A percentile compares a stretch with the other conserved stretches of the same genome.
Conservation (phyloP, 2,888 invertebrate genomes). For the Saturnia japonica region DNA sequence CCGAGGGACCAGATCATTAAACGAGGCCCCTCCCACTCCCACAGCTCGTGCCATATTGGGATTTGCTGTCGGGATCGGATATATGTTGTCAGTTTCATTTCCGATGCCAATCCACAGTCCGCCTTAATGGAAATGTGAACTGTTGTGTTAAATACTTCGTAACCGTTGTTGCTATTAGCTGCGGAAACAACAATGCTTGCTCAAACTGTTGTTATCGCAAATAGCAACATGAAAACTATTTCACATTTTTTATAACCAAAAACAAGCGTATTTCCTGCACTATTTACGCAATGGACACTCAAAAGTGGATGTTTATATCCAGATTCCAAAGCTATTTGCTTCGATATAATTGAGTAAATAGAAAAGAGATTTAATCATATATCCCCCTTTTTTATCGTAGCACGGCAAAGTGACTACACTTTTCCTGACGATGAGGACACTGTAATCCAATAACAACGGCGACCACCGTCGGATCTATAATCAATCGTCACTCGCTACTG, state of each 20-base stretch:
- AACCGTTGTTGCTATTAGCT: background rate
- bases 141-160: slow-evolving; percentile 3
- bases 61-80: slow-evolving; percentile 29
- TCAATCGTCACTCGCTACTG: too few relatives aligned
- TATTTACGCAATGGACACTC: background rate
- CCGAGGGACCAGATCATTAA: slow-evolving; percentile 19
- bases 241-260: background rate
- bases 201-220: background rate
- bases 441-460: too few relatives aligned
- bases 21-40: slow-evolving; percentile 15
- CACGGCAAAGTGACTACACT: too few relatives aligned
- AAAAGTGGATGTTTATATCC: too few relatives aligned
- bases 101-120: slow-evolving; percentile 25
- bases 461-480: too few relatives aligned
- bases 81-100: slow-evolving; percentile 40
- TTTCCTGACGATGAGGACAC: too few relatives aligned
- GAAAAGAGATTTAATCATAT: too few relatives aligned
- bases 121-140: slow-evolving; percentile 4
- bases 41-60: slow-evolving; percentile 19
- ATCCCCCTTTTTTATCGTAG: too few relatives aligned
- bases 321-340: too few relatives aligned
- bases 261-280: background rate
- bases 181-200: background rate
- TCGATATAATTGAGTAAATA: too few relatives aligned
- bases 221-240: background rate